Evolutionary conservation across 2,113 vertebrate species (phyloP), one percentile per base, ranked within the genome.

Genomic region (Tachysurus vachellii): DNA sequence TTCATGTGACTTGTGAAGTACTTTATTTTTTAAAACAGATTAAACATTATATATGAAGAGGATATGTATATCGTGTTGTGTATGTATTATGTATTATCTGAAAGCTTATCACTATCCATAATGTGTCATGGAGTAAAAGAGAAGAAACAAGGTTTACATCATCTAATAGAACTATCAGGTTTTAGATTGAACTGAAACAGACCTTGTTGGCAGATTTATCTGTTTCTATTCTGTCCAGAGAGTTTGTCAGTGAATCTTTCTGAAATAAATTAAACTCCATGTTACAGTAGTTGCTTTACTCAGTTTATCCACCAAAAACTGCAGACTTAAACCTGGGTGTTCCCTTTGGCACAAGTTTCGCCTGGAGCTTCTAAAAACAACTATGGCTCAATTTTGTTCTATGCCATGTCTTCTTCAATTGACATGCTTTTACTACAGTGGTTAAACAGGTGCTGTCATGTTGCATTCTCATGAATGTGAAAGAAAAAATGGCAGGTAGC

Each of bases 391-490:
- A 13, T 76, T 66, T 83, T 87, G 75, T 61, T 42, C 59, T 23
- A 75, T 61, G 50, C 86, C 47, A 73, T 59, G 36, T 90, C 91
- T 83, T 90, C 84, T 88, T 90, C 44, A 44, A 85, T 89, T 92
- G 92, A 91, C 90, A 87, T 88, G 91, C 91, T 91, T 91, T 89
- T 79, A 81, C 90, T 90, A 87, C 79, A 90, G 88, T 89, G 86
- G 92, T 92, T 88, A 90, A 93, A 92, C 93, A 93, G 91, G 93
- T 93, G 92, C 92, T 91, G 91, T 92, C 92, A 90, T 92, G 93
- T 92, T 91, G 92, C 90, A 91, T 93, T 92, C 90, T 89, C 91
- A 92, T 90, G 87, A 89, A 89, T 89, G 87, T 88, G 87, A 89
- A 90, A 89, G 89, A 87, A 91, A 85, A 93, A 88, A 92, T 90